phyloP scores from a whole-genome alignment of 1,140 invertebrate species.

The Hylaeus anthracinus region DNA sequence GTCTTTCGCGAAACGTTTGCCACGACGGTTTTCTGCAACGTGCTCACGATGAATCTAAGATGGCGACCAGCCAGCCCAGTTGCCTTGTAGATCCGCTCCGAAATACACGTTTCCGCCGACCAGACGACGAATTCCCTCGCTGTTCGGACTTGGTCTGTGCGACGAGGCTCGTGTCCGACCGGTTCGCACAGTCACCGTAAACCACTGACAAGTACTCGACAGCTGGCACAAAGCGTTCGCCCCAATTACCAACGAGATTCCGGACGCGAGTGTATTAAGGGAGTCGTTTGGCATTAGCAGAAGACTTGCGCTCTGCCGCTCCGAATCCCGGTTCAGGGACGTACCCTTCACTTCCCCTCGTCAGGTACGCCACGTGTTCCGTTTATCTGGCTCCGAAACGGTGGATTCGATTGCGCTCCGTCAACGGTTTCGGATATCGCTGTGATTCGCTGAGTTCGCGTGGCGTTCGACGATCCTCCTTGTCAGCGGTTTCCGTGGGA shows the following conservation, averaged over 20 bases:
- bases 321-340: slow-evolving; percentile 42
- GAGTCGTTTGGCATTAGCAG: slow-evolving; percentile 61
- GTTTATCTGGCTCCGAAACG: slow-evolving; percentile 3
- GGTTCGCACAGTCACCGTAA: background rate
- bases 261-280: slow-evolving; percentile 58
- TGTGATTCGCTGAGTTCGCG: background rate
- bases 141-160: background rate
- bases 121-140: background rate
- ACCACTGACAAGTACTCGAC: slow-evolving; percentile 23
- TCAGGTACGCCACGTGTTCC: slow-evolving; percentile 14
- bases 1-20: background rate
- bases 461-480: background rate
- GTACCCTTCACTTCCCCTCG: slow-evolving; percentile 7
- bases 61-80: slow-evolving; percentile 49
- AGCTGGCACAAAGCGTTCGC: slow-evolving; percentile 20
- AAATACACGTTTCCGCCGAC: background rate
- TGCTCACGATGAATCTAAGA: slow-evolving; percentile 51
- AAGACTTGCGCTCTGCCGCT: slow-evolving; percentile 65
- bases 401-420: background rate
- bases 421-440: background rate
- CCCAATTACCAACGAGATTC: slow-evolving; percentile 45
- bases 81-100: slow-evolving; percentile 20
- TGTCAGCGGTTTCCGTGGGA: no score
- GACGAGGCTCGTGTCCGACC: background rate
- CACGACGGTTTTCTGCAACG: slow-evolving; percentile 29